Conservation (phyloP, 2,113 vertebrate genomes). For the Cyprinodon tularosa region DNA sequence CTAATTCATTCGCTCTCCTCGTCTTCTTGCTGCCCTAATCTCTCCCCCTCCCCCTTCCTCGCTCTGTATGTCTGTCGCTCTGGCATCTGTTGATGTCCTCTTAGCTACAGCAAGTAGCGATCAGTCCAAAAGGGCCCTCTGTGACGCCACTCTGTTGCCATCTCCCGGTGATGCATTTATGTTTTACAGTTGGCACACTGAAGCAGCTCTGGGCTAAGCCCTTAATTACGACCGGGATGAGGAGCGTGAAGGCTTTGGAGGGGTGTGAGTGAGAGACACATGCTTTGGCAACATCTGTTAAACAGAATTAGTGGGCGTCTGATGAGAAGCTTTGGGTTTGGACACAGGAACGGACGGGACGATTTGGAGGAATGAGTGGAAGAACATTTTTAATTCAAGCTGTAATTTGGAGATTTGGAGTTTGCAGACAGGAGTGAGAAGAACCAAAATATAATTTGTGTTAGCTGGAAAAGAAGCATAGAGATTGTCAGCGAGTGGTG, state of each 20-base stretch:
- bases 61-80: slow-evolving; percentile 29
- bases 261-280: slow-evolving; percentile 17
- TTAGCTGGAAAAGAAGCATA: neutral
- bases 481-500: slow-evolving; percentile 3
- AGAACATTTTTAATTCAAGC: neutral
- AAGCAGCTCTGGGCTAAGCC: slow-evolving; percentile 49
- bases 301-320: slow-evolving; percentile 16
- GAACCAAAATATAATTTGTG: neutral
- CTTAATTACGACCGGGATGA: slow-evolving; percentile 69
- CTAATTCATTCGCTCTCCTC: slow-evolving; percentile 52
- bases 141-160: slow-evolving; percentile 43
- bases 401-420: neutral
- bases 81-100: slow-evolving; percentile 63
- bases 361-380: neutral
- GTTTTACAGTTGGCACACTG: slow-evolving; percentile 25
- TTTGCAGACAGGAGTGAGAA: neutral
- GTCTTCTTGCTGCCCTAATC: slow-evolving; percentile 34
- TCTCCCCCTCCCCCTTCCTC: slow-evolving; percentile 30
- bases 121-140: slow-evolving; percentile 52
- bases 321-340: slow-evolving; percentile 5
- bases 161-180: slow-evolving; percentile 45
- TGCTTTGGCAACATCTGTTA: slow-evolving; percentile 60
- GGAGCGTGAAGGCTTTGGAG: slow-evolving; percentile 50
- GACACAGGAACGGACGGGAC: neutral
- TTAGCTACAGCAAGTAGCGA: slow-evolving; percentile 47